Conservation (phyloP, 2,888 invertebrate genomes). For the Latheticus oryzae region DNA sequence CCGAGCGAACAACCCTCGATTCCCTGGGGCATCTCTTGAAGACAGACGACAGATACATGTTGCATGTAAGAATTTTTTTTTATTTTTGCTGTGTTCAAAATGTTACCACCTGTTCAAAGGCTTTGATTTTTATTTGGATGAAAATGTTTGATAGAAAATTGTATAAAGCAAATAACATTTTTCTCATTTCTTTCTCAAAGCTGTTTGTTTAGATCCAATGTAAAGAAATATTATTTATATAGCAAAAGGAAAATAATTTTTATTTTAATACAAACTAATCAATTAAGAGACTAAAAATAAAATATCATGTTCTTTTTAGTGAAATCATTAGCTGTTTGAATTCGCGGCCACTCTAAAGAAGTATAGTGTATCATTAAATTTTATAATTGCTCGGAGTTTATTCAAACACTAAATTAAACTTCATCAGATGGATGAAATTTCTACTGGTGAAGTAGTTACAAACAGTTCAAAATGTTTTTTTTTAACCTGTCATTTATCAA, state of each 20-base stretch:
- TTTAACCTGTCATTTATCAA: too few species aligned
- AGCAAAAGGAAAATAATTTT: too few species aligned
- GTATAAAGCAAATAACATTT: slow-evolving; percentile 8
- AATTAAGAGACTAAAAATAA: too few species aligned
- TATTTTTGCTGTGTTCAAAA: slow-evolving; percentile 19
- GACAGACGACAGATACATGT: slow-evolving; percentile 82
- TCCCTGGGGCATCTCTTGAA: slow-evolving; percentile 83
- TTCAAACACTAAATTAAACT: slow-evolving; percentile 37
- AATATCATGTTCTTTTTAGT: too few species aligned
- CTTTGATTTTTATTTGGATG: slow-evolving; percentile 16
- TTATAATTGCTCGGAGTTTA: slow-evolving; percentile 36
- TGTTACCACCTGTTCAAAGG: slow-evolving; percentile 40
- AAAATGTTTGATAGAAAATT: slow-evolving; percentile 5
- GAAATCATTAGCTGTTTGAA: too few species aligned
- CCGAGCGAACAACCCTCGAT: slow-evolving; percentile 88
- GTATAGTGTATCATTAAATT: slow-evolving; percentile 20
- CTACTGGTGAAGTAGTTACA: slow-evolving; percentile 5
- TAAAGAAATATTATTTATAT: too few species aligned
- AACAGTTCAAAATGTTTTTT: too few species aligned
- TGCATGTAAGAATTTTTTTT: slow-evolving; percentile 83
- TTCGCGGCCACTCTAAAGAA: too few species aligned
- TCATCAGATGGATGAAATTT: slow-evolving; percentile 1
- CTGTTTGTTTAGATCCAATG: too few species aligned
- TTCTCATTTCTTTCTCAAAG: slow-evolving; percentile 20
- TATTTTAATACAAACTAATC: too few species aligned